Evolutionary conservation across 1,140 invertebrate genomes (phyloP).

Genomic region (Neodiprion pinetum): DNA sequence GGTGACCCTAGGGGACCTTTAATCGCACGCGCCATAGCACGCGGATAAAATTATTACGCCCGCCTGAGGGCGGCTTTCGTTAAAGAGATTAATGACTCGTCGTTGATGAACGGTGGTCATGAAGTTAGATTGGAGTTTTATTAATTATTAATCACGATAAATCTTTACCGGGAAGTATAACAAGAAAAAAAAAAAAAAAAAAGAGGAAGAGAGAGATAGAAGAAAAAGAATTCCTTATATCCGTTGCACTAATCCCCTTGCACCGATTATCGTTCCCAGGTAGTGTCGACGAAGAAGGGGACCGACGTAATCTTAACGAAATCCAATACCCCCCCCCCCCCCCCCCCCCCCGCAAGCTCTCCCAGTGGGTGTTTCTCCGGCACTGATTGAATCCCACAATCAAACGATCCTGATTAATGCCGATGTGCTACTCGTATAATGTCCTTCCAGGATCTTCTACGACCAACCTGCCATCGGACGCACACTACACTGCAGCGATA

Average conservation of each 20-base stretch:
- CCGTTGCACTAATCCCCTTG: background rate
- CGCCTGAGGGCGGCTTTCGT: background rate
- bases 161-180: background rate
- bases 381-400: too few relatives aligned
- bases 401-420: too few relatives aligned
- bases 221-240: too few relatives aligned
- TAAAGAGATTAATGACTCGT: constrained; percentile 5
- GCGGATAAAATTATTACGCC: background rate
- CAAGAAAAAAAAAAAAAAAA: too few relatives aligned
- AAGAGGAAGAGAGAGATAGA: too few relatives aligned
- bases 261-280: background rate
- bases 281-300: background rate
- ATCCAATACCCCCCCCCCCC: background rate
- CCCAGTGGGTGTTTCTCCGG: too few relatives aligned
- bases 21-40: background rate
- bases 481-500: too few relatives aligned
- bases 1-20: background rate
- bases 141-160: background rate
- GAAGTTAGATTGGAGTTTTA: background rate
- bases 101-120: background rate
- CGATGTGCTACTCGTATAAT: too few relatives aligned
- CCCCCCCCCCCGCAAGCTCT: background rate
- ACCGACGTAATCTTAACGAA: background rate
- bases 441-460: too few relatives aligned
- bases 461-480: too few relatives aligned